Evolutionary conservation across 2,888 invertebrate genomes (phyloP), one percentile per base, ranked within the genome.

Genomic region (Branchellion lobata): DNA sequence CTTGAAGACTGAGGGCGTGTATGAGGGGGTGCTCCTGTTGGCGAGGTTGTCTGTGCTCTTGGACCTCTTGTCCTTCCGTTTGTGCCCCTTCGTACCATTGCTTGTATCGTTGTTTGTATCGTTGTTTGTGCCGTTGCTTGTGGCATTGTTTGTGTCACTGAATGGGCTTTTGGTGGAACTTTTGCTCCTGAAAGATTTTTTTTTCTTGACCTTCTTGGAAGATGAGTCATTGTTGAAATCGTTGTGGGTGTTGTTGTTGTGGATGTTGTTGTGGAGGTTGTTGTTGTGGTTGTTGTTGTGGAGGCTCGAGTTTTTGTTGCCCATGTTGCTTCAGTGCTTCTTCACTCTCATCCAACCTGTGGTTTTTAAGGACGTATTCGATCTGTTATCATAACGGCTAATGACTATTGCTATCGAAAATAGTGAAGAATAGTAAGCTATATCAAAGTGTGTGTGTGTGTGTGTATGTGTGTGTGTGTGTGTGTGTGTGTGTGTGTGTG

Each of bases 1-100:
- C 27, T 65, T 72, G 73, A 79, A 79, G n/a, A 79, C 34, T 29
- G 79, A 57, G n/a, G 31, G 57, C 1, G 77, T 65, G 65, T 31
- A 65, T 1, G 53, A 53, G 34, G 27, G 33, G 27, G 27, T 40
- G 2, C 5, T 0, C 3, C 21, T 18, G 40, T 24, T 24, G 27
- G 24, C 27, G 51, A 31, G 24, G 51, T 1, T 53, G 31, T 75
- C 53, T 14, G n/a, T 51, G n/a, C 53, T 53, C 53, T 3, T 75
- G 27, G 47, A 51, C 21, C 53, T 27, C 31, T 75, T 53, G 11
- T 51, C 53, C 31, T 5, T 71, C n/a, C 27, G 27, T 34, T 31
- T 76, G 1, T 0, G 51, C 14, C 3, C 53, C 29, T 33, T 31
- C 11, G n/a, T 51, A 57, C 31, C 61, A 33, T 53, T 34, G 31